Evolutionary conservation across 2,797 vertebrate species (phyloP).

Genomic region (Megalops cyprinoides): DNA sequence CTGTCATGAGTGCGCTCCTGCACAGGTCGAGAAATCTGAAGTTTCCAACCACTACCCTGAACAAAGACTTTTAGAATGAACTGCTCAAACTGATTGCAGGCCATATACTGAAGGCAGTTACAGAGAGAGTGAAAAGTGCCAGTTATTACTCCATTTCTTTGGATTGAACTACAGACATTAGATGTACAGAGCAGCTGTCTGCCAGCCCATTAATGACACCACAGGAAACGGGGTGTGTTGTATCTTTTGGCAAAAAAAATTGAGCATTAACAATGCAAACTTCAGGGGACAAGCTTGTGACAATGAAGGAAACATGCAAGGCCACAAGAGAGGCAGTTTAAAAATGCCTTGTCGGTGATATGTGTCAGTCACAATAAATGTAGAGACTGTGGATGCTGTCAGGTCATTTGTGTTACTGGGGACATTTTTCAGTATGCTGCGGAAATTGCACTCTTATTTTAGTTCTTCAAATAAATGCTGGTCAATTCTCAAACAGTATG

Average conservation of each 20-base stretch:
- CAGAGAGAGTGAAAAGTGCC: background rate
- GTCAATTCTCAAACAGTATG: background rate
- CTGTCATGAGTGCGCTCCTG: background rate
- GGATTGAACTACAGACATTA: background rate
- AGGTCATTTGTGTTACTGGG: background rate
- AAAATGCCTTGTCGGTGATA: background rate
- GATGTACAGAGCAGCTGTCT: background rate
- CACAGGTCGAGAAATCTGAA: background rate
- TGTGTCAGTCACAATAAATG: background rate
- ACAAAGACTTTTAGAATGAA: background rate
- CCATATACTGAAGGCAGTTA: background rate
- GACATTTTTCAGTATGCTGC: background rate
- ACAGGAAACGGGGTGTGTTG: background rate
- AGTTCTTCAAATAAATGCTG: background rate
- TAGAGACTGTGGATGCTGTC: background rate
- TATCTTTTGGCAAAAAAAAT: background rate
- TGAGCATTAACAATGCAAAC: background rate
- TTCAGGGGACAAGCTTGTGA: background rate
- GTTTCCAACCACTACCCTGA: background rate
- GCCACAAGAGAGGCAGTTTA: background rate
- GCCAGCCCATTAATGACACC: background rate
- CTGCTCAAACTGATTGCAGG: no score
- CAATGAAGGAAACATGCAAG: background rate
- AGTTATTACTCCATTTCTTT: background rate
- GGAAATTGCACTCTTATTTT: background rate